Conservation (phyloP, 2,113 vertebrate species). For the Paramormyrops kingsleyae region DNA sequence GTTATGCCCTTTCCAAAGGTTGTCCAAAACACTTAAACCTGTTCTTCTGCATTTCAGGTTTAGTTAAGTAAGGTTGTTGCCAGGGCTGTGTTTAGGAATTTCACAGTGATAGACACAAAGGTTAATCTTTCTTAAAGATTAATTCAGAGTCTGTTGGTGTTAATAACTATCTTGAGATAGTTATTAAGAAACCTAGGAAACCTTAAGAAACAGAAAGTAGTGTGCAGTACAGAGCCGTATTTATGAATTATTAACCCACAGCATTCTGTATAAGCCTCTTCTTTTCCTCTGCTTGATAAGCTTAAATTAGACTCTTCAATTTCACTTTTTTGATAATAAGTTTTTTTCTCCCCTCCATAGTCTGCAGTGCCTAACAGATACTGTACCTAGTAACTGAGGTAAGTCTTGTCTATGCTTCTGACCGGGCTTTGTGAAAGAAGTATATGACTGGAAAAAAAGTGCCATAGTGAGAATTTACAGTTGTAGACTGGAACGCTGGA, state of each 20-base stretch:
- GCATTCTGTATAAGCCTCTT: constrained; percentile 21
- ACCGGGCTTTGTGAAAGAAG: neutral
- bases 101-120: constrained; percentile 37
- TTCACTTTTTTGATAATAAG: neutral
- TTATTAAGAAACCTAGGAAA: constrained; percentile 17
- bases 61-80: neutral
- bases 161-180: neutral
- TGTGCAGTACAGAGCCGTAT: neutral
- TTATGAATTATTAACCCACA: constrained; percentile 29
- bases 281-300: constrained; percentile 20
- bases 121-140: constrained; percentile 12
- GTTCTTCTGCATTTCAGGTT: neutral
- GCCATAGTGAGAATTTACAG: neutral
- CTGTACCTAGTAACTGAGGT: neutral
- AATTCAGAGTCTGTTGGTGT: neutral
- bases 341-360: neutral
- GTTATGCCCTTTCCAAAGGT: neutral
- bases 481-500: neutral
- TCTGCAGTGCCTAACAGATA: neutral
- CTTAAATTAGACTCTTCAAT: neutral
- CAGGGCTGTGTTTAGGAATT: constrained; percentile 43
- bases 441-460: neutral
- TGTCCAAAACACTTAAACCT: neutral
- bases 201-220: constrained; percentile 22
- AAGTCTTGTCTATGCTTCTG: neutral